phyloP scores from a whole-genome alignment of 2,113 vertebrate species.

The Ellobius talpinus region DNA sequence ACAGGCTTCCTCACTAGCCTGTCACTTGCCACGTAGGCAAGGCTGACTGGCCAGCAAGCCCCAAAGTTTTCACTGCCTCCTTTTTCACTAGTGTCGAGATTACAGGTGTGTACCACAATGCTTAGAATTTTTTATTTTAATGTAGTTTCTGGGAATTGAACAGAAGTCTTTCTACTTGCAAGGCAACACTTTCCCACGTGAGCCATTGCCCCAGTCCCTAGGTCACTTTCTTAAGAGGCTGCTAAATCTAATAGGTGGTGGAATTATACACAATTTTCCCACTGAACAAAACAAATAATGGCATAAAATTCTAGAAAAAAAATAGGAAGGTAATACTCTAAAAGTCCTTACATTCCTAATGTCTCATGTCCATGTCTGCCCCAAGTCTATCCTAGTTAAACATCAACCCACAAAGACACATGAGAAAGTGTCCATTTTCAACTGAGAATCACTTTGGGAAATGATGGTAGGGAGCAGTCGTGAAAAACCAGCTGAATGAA shows the following conservation, averaged over 20 bases:
- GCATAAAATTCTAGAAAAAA: constrained; percentile 6
- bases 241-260: background rate
- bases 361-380: background rate
- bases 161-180: too few relatives aligned
- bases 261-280: background rate
- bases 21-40: too few relatives aligned
- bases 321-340: background rate
- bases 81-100: background rate
- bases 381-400: background rate
- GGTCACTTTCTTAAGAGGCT: background rate
- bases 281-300: constrained; percentile 7
- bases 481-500: constrained; percentile 24
- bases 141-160: background rate
- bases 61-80: background rate
- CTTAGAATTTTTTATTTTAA: background rate
- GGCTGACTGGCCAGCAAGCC: background rate
- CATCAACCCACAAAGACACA: background rate
- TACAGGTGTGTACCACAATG: background rate
- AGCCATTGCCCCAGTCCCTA: background rate
- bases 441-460: constrained; percentile 2
- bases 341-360: background rate
- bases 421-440: constrained; percentile 10
- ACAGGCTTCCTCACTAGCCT: background rate
- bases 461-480: background rate
- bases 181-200: background rate